A percentile compares a stretch with the other conserved stretches of the same genome.
These are phyloP conservation scores for Gallinago stenura DNA, from an alignment of 2,797 vertebrate genomes.

Conservation along the genomic window DNA sequence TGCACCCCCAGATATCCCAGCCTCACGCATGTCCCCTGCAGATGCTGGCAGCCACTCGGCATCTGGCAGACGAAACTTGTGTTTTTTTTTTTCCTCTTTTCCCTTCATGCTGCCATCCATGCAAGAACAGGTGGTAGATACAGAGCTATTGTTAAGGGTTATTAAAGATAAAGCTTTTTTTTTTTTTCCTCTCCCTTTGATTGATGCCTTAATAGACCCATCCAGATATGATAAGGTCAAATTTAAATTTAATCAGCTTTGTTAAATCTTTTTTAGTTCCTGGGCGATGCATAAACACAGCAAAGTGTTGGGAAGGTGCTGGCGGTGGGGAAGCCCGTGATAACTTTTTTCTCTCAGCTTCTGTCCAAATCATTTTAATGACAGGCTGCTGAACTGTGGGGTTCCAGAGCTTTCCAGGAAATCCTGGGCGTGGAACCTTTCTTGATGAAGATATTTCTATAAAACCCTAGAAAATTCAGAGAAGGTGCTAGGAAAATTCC, in stretches of 20 bases:
- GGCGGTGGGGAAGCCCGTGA: slow-evolving; percentile 29
- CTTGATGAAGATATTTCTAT: background rate
- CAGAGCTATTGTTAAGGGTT: background rate
- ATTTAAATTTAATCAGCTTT: slow-evolving; percentile 85
- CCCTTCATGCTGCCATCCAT: background rate
- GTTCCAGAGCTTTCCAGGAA: slow-evolving; percentile 4
- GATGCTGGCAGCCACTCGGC: rapidly evolving
- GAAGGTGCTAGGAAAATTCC: background rate
- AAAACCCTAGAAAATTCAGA: background rate
- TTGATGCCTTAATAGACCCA: slow-evolving; percentile 82
- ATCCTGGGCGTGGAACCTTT: background rate
- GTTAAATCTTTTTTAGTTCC: background rate
- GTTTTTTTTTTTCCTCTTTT: background rate
- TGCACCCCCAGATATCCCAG: background rate
- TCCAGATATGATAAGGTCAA: slow-evolving; percentile 85
- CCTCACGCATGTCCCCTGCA: rapidly evolving
- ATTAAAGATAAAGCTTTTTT: background rate
- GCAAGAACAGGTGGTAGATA: background rate
- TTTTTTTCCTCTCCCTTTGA: slow-evolving; percentile 73
- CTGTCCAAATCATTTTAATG: background rate
- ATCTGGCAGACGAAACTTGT: background rate
- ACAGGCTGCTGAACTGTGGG: slow-evolving; percentile 7
- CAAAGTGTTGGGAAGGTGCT: background rate
- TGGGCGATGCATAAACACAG: slow-evolving; percentile 83
- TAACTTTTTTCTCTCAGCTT: slow-evolving; percentile 61